A percentile compares a stretch with the other conserved stretches of the same genome.
Evolutionary conservation across 2,797 vertebrate species (phyloP).

Genomic region (Apodemus agrarius): DNA sequence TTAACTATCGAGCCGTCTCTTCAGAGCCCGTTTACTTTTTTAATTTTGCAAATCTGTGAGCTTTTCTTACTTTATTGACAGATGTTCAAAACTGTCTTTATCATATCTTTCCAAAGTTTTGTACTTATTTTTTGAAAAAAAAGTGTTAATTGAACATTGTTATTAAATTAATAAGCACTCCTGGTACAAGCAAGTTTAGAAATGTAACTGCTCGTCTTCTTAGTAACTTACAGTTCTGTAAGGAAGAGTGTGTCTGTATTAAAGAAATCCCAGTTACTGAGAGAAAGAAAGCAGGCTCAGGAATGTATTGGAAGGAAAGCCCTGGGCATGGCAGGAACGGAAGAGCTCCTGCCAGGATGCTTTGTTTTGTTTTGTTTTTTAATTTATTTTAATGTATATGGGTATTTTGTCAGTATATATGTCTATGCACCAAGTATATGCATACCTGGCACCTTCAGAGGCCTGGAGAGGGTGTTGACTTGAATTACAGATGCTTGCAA

Average conservation of each 20-base stretch:
- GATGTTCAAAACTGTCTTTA: neutral
- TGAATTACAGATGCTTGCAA: neutral
- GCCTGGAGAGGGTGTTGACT: neutral
- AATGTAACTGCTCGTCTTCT: neutral
- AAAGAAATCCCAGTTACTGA: neutral
- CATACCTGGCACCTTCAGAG: no score
- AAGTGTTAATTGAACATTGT: neutral
- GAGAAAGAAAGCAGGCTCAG: neutral
- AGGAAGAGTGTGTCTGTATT: neutral
- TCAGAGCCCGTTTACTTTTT: neutral
- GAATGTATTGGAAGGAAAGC: neutral
- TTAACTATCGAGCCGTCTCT: neutral
- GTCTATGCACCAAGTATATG: no score
- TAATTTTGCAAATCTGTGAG: neutral
- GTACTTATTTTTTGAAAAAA: slow-evolving; percentile 16
- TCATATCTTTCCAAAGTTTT: slow-evolving; percentile 38
- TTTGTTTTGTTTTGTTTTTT: neutral
- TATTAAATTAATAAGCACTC: neutral
- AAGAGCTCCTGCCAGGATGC: neutral
- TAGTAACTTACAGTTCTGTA: neutral
- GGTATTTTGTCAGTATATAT: neutral
- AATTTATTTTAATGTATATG: neutral
- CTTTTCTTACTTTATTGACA: neutral
- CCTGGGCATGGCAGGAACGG: no score
- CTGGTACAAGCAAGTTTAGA: neutral